A percentile compares a stretch with the other conserved stretches of the same genome.
phyloP scores from a whole-genome alignment of 2,797 vertebrate species.

The Hydrophis major region DNA sequence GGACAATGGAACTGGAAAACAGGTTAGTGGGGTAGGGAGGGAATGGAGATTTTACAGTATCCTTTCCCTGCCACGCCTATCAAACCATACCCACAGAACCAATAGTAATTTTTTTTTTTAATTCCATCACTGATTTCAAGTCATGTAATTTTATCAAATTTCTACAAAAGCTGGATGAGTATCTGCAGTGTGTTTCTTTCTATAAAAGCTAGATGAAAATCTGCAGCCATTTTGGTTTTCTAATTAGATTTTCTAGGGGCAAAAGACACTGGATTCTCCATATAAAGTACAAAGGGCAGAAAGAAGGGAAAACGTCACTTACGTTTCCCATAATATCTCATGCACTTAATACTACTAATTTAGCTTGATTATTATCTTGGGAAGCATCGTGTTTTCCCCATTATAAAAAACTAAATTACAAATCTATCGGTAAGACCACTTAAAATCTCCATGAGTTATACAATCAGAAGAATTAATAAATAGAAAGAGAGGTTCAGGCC shows the following conservation, averaged over 20 bases:
- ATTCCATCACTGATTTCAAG: constrained; percentile 21
- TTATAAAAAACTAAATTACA: constrained; percentile 16
- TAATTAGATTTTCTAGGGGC: constrained; percentile 50
- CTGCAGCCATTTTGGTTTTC: constrained; percentile 45
- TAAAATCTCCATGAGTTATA: background rate
- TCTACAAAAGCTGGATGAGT: constrained; percentile 56
- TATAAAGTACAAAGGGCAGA: constrained; percentile 2
- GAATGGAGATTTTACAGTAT: no score
- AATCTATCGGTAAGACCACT: background rate
- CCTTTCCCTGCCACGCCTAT: no score
- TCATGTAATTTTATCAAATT: constrained; percentile 43
- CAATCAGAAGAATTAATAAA: background rate
- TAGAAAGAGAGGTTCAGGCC: background rate
- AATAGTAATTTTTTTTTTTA: no score
- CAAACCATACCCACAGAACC: no score
- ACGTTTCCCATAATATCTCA: background rate
- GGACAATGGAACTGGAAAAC: no score
- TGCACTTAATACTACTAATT: background rate
- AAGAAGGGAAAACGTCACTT: background rate
- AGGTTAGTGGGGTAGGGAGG: no score
- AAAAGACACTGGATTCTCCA: constrained; percentile 9
- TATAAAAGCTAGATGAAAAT: constrained; percentile 57
- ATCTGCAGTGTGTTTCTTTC: constrained; percentile 49
- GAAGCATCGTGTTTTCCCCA: background rate
- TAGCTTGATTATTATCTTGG: background rate